These are phyloP conservation scores for Pelmatolapia mariae DNA, from an alignment of 2,113 vertebrate species.

Conservation along the genomic window DNA sequence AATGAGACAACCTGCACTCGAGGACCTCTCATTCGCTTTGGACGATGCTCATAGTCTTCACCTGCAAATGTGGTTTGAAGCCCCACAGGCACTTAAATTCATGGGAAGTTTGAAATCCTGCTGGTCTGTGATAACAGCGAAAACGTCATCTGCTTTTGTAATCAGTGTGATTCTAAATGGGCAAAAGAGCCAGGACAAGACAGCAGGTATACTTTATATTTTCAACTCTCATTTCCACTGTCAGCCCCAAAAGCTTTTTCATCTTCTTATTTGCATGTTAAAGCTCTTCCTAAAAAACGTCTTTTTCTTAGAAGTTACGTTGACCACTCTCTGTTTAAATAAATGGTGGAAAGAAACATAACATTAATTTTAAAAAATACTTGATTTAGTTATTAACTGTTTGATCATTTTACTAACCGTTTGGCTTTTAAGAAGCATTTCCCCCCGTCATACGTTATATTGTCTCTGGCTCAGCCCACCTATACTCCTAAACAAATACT, in stretches of 20 bases:
- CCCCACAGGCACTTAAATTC: neutral
- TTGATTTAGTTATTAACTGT: neutral
- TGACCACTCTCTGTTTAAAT: neutral
- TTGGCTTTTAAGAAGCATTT: neutral
- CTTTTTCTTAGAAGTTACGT: neutral
- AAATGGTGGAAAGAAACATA: neutral
- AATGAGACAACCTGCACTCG: neutral
- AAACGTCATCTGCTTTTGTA: neutral
- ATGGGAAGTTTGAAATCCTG: neutral
- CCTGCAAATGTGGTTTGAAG: neutral
- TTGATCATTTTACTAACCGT: neutral
- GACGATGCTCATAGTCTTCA: neutral
- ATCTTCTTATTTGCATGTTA: neutral
- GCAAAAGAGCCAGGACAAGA: neutral
- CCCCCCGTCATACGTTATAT: neutral
- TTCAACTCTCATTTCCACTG: neutral
- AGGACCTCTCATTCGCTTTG: neutral
- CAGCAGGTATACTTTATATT: neutral
- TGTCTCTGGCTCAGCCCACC: neutral
- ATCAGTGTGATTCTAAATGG: neutral
- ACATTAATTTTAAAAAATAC: neutral
- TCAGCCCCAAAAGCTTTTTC: neutral
- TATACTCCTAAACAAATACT: neutral
- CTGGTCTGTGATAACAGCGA: neutral
- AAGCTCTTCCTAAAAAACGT: neutral